Percentiles rank a stretch among this genome's conserved stretches.
Evolutionary conservation across 2,888 invertebrate species (phyloP).

Genomic region (Netelia fuscicornis): DNA sequence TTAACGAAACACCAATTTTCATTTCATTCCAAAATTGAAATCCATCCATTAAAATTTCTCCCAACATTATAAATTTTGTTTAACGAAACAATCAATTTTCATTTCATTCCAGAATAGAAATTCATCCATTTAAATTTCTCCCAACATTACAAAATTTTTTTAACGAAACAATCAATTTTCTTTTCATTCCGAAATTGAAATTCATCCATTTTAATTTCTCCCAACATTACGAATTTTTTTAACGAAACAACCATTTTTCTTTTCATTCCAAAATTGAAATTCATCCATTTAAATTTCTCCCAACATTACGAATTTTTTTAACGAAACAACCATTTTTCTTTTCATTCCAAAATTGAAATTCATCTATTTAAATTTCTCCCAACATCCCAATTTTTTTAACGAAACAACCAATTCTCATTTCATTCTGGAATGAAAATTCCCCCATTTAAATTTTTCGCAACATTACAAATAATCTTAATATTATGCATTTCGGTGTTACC

Average conservation of each 20-base stretch:
- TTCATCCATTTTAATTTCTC: neutral
- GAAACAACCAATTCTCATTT: neutral
- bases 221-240: no score
- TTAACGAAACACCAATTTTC: neutral
- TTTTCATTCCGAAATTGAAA: no score
- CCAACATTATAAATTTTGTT: no score
- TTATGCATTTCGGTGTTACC: slow-evolving; percentile 1
- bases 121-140: neutral
- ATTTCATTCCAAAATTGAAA: neutral
- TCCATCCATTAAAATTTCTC: neutral
- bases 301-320: neutral
- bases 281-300: neutral
- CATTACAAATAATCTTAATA: slow-evolving; percentile 9
- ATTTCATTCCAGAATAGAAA: neutral
- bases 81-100: neutral
- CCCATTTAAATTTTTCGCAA: neutral
- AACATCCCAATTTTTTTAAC: no score
- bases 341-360: no score
- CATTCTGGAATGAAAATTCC: neutral
- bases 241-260: neutral
- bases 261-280: neutral
- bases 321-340: no score
- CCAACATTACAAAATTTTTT: neutral
- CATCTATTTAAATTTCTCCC: neutral
- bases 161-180: no score